Base-by-base conservation (phyloP, 2,113 vertebrate genomes). In the Salvelinus namaycush region DNA sequence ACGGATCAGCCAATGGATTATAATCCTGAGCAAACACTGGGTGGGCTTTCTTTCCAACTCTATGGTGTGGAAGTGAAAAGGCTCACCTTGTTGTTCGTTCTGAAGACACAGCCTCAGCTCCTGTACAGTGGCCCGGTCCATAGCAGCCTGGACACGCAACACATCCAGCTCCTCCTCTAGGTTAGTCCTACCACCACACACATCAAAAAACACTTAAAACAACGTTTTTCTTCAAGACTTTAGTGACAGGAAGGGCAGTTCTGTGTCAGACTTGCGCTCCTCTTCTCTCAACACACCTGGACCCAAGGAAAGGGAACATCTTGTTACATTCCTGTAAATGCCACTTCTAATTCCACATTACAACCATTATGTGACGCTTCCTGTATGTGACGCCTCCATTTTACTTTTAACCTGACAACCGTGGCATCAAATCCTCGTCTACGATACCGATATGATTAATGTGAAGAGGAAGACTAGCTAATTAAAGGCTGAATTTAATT, bases 161-260 rank as follows among this genome's bases (percentile, higher is more conserved):
- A 94, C 86, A 90, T 96, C 91, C 83, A 97, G 78, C 79, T 97
- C 92, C 88, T 97, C 95, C 79, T 96, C 94, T 80, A 96, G 89
- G 77, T 89, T 88, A 5, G 92, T 85, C 75, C 96, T 97, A 90
- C 31, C 80, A 1, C 34, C 26, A 87, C 24, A 84, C 65, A 78
- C 64, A 0, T 39, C 11, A 65, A 14, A 13, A 20, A 18, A 68
- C 68, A 39, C 68, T 34, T 11, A 44, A 44, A 44, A 44, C 8
- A 44, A 11, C 0, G 9, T 12, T 44, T 44, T 44, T 44, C 9
- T 0, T 44, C 9, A 44, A 44, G 39, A 44, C 39, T 44, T 44
- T 11, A 44, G 39, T 44, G 39, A 44, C 39, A 44, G 39, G 39
- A 44, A 44, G 39, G 39, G 39, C 39, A 11, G 39, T 44, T 44